Evolutionary conservation across 2,888 invertebrate species (phyloP).

Genomic region (Lomographa bimaculata): DNA sequence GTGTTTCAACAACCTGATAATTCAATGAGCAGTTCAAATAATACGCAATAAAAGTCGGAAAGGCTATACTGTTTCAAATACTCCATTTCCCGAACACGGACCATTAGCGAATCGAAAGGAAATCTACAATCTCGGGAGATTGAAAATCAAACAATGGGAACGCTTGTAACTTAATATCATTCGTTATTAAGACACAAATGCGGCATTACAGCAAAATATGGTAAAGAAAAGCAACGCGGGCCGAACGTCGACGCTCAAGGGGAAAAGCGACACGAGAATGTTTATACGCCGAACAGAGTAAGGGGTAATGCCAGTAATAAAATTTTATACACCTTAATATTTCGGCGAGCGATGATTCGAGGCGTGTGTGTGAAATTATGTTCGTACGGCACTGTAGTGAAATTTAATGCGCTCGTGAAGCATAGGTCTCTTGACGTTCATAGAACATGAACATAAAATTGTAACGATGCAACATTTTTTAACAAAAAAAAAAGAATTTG

Average conservation of each 20-base stretch:
- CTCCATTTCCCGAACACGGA: constrained; percentile 53
- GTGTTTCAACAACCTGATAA: constrained; percentile 42
- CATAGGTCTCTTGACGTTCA: constrained; percentile 42
- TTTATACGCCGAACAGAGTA: constrained; percentile 70
- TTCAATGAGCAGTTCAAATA: constrained; percentile 61
- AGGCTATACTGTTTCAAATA: constrained; percentile 62
- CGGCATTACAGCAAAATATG: constrained; percentile 74
- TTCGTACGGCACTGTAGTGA: constrained; percentile 53
- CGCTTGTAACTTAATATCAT: constrained; percentile 71
- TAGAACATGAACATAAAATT: constrained; percentile 25
- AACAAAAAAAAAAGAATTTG: constrained; percentile 18
- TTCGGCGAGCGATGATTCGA: constrained; percentile 77
- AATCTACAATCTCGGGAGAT: constrained; percentile 69
- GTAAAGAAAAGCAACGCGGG: constrained; percentile 51
- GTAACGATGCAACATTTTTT: neutral
- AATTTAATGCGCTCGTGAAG: constrained; percentile 61
- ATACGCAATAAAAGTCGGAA: constrained; percentile 53
- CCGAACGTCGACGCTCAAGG: constrained; percentile 35
- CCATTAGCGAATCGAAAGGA: constrained; percentile 65
- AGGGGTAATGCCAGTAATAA: constrained; percentile 77
- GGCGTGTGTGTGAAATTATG: constrained; percentile 77
- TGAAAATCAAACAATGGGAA: constrained; percentile 75
- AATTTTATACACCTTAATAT: constrained; percentile 82
- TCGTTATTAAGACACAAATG: constrained; percentile 79
- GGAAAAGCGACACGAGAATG: constrained; percentile 67